These are phyloP conservation scores for Oligia strigilis DNA, from an alignment of 2,888 invertebrate species.

Conservation along the genomic window DNA sequence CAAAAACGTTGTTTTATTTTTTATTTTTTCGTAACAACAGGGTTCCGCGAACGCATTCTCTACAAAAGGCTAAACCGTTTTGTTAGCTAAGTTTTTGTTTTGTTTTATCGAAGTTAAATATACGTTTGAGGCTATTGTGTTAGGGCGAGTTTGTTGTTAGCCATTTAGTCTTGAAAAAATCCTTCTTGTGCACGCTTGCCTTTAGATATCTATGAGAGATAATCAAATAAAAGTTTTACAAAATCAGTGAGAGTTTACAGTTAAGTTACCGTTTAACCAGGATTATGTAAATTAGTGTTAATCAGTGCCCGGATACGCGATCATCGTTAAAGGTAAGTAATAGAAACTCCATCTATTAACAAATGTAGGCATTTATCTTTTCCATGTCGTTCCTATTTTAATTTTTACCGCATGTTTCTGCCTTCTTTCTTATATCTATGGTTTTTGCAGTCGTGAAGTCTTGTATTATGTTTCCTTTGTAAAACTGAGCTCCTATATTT, in stretches of 20 bases:
- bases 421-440: not conserved
- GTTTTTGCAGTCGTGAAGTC: not conserved
- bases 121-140: conserved; percentile 89
- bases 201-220: conserved; percentile 68
- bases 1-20: conserved; percentile 78
- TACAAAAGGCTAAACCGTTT: conserved; percentile 85
- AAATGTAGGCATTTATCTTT: not conserved
- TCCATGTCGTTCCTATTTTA: not conserved
- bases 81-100: conserved; percentile 85
- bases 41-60: conserved; percentile 87
- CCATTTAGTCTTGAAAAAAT: conserved; percentile 89
- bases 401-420: not conserved
- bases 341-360: not conserved
- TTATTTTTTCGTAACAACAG: conserved; percentile 70
- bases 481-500: not conserved
- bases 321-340: conserved; percentile 46
- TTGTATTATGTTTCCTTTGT: not conserved
- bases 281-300: conserved; percentile 44
- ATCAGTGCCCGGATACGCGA: conserved; percentile 37
- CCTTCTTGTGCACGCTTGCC: conserved; percentile 84
- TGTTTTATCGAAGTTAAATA: conserved; percentile 89
- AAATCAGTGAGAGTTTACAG: conserved; percentile 42
- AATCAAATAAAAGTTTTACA: conserved; percentile 42
- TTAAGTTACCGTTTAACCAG: conserved; percentile 13
- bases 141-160: conserved; percentile 79